phyloP scores from a whole-genome alignment of 2,888 invertebrate genomes.

The Drosophila antonietae region DNA sequence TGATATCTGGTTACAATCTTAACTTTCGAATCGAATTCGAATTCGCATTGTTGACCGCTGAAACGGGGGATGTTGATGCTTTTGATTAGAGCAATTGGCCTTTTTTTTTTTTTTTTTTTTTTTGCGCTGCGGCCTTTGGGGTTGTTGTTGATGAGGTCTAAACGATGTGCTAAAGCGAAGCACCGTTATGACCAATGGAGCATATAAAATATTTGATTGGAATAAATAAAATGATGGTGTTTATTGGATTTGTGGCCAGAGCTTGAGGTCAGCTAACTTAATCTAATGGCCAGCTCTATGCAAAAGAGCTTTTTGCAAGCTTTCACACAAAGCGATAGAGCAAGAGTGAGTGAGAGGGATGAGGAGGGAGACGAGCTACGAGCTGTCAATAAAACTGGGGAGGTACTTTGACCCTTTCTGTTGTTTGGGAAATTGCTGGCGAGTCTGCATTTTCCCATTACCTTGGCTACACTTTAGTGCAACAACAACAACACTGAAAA shows the following conservation, averaged over 20 bases:
- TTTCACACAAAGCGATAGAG: not conserved
- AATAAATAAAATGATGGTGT: conserved; percentile 12
- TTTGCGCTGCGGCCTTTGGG: conserved; percentile 17
- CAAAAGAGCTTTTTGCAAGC: conserved; percentile 17
- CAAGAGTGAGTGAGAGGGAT: not conserved
- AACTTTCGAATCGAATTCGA: conserved; percentile 49
- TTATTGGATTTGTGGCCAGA: conserved; percentile 42
- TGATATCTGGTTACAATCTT: conserved; percentile 47
- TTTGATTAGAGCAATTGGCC: conserved; percentile 39
- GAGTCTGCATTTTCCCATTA: conserved; percentile 52
- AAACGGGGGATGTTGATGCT: conserved; percentile 51
- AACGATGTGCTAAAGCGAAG: conserved; percentile 66
- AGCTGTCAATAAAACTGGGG: conserved; percentile 26
- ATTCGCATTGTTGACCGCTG: conserved; percentile 44
- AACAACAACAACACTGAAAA: not conserved
- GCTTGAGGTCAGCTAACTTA: conserved; percentile 14
- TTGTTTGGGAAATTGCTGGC: conserved; percentile 41
- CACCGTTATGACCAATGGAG: conserved; percentile 48
- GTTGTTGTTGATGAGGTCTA: conserved; percentile 57
- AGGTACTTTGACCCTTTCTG: conserved; percentile 43
- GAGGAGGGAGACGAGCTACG: too few species aligned
- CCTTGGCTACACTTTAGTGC: conserved; percentile 35
- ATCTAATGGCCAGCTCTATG: conserved; percentile 16
- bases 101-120: conserved; percentile 28
- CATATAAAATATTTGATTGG: conserved; percentile 48